These are phyloP conservation scores for Beris morrisii DNA, from an alignment of 2,888 invertebrate species.

Conservation along the genomic window DNA sequence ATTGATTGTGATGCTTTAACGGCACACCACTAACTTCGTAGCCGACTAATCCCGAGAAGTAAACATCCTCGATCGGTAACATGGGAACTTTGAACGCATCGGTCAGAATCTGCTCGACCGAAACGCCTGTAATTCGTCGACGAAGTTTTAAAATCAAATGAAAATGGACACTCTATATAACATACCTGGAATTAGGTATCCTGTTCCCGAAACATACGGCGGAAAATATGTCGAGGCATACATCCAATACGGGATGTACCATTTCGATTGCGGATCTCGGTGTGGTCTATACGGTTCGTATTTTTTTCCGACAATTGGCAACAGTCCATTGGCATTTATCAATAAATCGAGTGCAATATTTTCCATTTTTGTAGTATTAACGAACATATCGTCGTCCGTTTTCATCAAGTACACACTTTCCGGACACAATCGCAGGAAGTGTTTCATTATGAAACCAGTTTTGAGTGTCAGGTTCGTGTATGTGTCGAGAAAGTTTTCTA, in stretches of 20 bases:
- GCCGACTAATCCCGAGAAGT: constrained; percentile 70
- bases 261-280: constrained; percentile 66
- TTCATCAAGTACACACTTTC: constrained; percentile 61
- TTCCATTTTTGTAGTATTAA: constrained; percentile 52
- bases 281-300: constrained; percentile 63
- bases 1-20: constrained; percentile 62
- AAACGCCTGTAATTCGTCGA: constrained; percentile 53
- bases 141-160: background rate
- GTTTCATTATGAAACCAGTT: constrained; percentile 66
- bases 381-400: constrained; percentile 66
- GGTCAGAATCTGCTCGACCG: constrained; percentile 59
- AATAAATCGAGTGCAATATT: constrained; percentile 56
- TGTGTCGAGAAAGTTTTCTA: constrained; percentile 64
- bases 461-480: constrained; percentile 71
- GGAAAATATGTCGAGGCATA: constrained; percentile 61
- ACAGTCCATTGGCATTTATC: constrained; percentile 40
- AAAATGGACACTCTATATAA: constrained; percentile 48
- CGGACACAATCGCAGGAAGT: constrained; percentile 61
- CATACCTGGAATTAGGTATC: constrained; percentile 60
- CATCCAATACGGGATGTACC: constrained; percentile 65
- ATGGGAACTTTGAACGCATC: constrained; percentile 61
- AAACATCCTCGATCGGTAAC: constrained; percentile 72
- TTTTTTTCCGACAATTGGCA: constrained; percentile 59
- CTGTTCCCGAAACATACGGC: constrained; percentile 71
- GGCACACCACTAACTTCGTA: constrained; percentile 58